Evolutionary conservation across 1,140 invertebrate genomes (phyloP).

Genomic region (Apis florea): DNA sequence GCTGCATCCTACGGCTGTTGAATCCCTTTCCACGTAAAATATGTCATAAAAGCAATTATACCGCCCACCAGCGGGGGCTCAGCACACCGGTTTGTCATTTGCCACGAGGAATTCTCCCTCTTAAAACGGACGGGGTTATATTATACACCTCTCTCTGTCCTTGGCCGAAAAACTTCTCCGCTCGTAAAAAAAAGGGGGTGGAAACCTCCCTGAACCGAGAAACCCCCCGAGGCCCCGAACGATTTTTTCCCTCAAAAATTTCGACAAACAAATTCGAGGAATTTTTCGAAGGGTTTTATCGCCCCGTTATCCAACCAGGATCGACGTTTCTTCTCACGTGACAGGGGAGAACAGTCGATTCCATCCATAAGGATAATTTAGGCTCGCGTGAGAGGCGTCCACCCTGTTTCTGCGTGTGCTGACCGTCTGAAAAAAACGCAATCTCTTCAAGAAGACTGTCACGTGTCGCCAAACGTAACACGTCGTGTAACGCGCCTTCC

Average conservation of each 20-base stretch:
- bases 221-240: background rate
- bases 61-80: slow-evolving; percentile 26
- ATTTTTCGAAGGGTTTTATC: background rate
- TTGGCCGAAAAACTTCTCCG: background rate
- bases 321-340: background rate
- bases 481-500: slow-evolving; percentile 43
- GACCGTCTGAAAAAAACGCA: slow-evolving; percentile 32
- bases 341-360: background rate
- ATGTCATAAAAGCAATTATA: slow-evolving; percentile 71
- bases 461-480: slow-evolving; percentile 53
- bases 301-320: too few relatives aligned
- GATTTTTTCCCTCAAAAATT: background rate
- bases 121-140: slow-evolving; percentile 11
- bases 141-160: background rate
- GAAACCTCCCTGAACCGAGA: slow-evolving; percentile 7
- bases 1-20: slow-evolving; percentile 8
- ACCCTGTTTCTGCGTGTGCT: slow-evolving; percentile 12
- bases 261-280: background rate
- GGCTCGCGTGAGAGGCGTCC: slow-evolving; percentile 26
- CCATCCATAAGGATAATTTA: slow-evolving; percentile 27
- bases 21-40: slow-evolving; percentile 69
- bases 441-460: slow-evolving; percentile 33
- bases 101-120: slow-evolving; percentile 45
- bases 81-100: slow-evolving; percentile 67
- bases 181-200: slow-evolving; percentile 35